Percentiles rank a stretch among this genome's conserved stretches.
Conservation (phyloP, 1,140 invertebrate species). For the Nylanderia fulva region DNA sequence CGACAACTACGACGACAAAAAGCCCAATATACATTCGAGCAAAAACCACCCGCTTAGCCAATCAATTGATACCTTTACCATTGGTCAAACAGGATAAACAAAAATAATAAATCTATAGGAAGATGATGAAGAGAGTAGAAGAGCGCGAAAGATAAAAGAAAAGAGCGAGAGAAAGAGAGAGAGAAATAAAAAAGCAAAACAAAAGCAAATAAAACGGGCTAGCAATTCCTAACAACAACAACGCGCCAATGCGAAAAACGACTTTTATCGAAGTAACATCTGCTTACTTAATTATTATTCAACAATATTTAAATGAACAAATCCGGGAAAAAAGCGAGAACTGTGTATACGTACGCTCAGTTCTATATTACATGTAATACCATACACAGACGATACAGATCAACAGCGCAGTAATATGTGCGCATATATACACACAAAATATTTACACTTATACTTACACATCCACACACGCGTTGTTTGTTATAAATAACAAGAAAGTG, state of each 20-base stretch:
- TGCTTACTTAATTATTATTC: constrained; percentile 80
- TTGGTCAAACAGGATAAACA: constrained; percentile 78
- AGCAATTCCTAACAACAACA: constrained; percentile 77
- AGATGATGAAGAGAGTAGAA: constrained; percentile 68
- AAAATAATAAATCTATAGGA: constrained; percentile 77
- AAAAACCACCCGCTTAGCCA: constrained; percentile 82
- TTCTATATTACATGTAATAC: constrained; percentile 23
- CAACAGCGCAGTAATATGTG: constrained; percentile 27
- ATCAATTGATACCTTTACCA: constrained; percentile 83
- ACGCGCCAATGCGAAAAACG: constrained; percentile 80
- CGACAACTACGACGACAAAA: constrained; percentile 78
- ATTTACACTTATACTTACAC: constrained; percentile 48
- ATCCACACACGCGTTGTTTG: constrained; percentile 82
- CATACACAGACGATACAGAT: constrained; percentile 43
- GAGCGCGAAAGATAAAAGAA: constrained; percentile 21
- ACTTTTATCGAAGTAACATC: constrained; percentile 82
- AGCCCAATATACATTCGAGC: constrained; percentile 70
- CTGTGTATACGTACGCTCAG: constrained; percentile 28
- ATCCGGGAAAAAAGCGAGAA: constrained; percentile 43
- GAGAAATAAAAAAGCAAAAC: constrained; percentile 17
- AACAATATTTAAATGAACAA: constrained; percentile 71
- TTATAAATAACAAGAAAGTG: constrained; percentile 83
- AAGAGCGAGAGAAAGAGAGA: constrained; percentile 24
- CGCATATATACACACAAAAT: constrained; percentile 40
- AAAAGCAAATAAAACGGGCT: constrained; percentile 41